Conservation (phyloP, 2,797 vertebrate genomes). For the Sebastiscus albofasciatus region DNA sequence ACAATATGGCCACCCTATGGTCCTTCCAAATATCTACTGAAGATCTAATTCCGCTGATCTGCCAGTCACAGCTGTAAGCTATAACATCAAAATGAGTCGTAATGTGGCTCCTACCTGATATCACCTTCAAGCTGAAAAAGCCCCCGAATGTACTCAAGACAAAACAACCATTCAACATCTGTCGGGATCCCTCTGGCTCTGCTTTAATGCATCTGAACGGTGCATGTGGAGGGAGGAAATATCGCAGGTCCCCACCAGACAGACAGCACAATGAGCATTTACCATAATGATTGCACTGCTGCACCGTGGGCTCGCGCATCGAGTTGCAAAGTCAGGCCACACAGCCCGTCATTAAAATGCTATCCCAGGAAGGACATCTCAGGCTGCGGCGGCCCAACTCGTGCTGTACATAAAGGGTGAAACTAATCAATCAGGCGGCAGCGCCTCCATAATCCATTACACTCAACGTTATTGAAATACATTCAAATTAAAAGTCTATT, state of each 20-base stretch:
- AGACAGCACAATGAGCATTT: conserved; percentile 55
- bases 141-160: conserved; percentile 53
- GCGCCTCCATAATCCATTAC: conserved; percentile 73
- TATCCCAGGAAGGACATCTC: conserved; percentile 51
- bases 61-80: conserved; percentile 68
- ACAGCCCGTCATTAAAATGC: conserved; percentile 62
- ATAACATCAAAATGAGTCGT: conserved; percentile 62
- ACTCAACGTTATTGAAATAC: conserved; percentile 76
- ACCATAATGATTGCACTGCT: conserved; percentile 42
- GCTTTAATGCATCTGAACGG: conserved; percentile 59
- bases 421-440: conserved; percentile 75
- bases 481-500: conserved; percentile 81
- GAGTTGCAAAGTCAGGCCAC: conserved; percentile 55
- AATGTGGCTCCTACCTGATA: conserved; percentile 65
- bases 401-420: conserved; percentile 72
- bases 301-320: conserved; percentile 43
- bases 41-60: conserved; percentile 55
- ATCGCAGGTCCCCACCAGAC: conserved; percentile 47
- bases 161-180: conserved; percentile 77
- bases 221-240: conserved; percentile 44
- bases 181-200: conserved; percentile 67
- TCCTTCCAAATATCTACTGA: conserved; percentile 26
- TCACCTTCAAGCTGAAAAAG: conserved; percentile 71
- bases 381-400: conserved; percentile 41
- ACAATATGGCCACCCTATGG: neutral